Conservation (phyloP, 2,797 vertebrate genomes). For the Helarctos malayanus region DNA sequence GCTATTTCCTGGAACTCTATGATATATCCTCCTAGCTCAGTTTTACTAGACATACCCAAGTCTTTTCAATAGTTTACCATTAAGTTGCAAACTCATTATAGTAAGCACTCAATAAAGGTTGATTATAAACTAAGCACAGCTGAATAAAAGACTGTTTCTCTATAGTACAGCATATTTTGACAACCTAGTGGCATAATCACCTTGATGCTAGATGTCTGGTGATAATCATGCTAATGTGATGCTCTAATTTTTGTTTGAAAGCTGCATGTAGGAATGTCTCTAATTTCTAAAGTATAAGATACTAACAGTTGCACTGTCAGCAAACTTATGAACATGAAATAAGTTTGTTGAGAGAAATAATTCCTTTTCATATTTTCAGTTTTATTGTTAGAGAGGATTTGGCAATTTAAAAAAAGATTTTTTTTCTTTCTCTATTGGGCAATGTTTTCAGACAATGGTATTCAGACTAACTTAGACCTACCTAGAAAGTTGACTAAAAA, state of each 20-base stretch:
- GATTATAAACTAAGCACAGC: background rate
- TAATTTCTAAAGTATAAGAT: slow-evolving; percentile 44
- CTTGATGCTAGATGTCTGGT: background rate
- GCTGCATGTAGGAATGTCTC: background rate
- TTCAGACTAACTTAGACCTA: background rate
- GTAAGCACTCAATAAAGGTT: background rate
- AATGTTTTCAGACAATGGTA: background rate
- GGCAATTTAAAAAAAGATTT: background rate
- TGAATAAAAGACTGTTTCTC: background rate
- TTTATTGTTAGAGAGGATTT: slow-evolving; percentile 29
- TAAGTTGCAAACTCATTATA: background rate
- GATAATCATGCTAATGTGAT: background rate
- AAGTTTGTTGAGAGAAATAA: background rate
- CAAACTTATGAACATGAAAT: background rate
- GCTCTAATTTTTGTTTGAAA: background rate
- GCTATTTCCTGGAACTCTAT: background rate
- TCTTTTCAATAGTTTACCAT: background rate
- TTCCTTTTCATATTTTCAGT: background rate
- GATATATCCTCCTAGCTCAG: background rate
- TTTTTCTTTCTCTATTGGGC: background rate
- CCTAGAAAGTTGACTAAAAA: background rate
- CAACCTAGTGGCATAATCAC: background rate
- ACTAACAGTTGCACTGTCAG: background rate
- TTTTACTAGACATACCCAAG: background rate
- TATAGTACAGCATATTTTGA: background rate